Evolutionary conservation across 2,113 vertebrate genomes (phyloP), one percentile per base, ranked within the genome.

Genomic region (Tiliqua scincoides): DNA sequence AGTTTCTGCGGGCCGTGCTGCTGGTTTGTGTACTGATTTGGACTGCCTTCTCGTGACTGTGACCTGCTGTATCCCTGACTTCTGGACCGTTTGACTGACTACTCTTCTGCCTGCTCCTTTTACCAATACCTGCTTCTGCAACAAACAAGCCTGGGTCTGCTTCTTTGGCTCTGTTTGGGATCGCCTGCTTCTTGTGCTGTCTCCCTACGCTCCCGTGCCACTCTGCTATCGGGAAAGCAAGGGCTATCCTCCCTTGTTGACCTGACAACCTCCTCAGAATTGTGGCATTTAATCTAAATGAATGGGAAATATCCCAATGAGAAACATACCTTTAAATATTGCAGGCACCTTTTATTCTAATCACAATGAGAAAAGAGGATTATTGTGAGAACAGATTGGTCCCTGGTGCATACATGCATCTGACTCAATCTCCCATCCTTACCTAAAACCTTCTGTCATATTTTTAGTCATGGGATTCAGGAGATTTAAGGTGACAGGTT

Each of bases 401-500:
- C 32, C 40, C 23, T 88, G 87, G 52, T 63, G 43, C 4, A 68
- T 17, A 48, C 17, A 87, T 25, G 1, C 89, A 17, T 89, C 83
- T 78, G 54, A 91, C 83, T 89, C 77, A 79, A 18, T 93, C 57
- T 37, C 37, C 8, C 3, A 7, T 8, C 84, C 54, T 88, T 91
- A 88, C 14, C 0, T 82, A 87, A 90, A 89, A 87, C 3, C 68
- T 88, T 85, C 74, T 91, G 25, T 89, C 59, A 61, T 76, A 35
- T 82, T 90, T 85, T 52, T 83, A 84, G 89, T 65, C 23, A 86
- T 86, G 40, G 0, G 1, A 90, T 89, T 94, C 37, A 85, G 73
- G 17, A 92, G 2, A 71, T 27, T 88, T 83, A 81, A 67, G 90
- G 81, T 87, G 85, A 86, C 72, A 90, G 18, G 21, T 88, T 87